Conservation (phyloP, 2,113 vertebrate genomes). For the mouse (Mus musculus) region GRCm39 chr13:49335001-49335500, state of each 20-base stretch:
- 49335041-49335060: conserved; percentile 9
- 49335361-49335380: neutral
- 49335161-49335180: neutral
- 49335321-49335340: neutral
- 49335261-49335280: neutral
- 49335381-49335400: neutral
- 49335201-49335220: no score
- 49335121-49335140: neutral
- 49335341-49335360: neutral
- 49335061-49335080: conserved; percentile 52
- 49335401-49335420: neutral
- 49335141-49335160: neutral
- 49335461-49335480: neutral
- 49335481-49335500: neutral
- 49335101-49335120: neutral
- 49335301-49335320: neutral
- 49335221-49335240: neutral
- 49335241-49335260: neutral
- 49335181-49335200: neutral
- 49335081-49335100: conserved; percentile 5
- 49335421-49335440: neutral
- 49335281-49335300: neutral
- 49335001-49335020: neutral
- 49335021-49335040: neutral
- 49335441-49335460: neutral